Conservation (phyloP, 2,888 invertebrate species). For the Agonum fuliginosum region DNA sequence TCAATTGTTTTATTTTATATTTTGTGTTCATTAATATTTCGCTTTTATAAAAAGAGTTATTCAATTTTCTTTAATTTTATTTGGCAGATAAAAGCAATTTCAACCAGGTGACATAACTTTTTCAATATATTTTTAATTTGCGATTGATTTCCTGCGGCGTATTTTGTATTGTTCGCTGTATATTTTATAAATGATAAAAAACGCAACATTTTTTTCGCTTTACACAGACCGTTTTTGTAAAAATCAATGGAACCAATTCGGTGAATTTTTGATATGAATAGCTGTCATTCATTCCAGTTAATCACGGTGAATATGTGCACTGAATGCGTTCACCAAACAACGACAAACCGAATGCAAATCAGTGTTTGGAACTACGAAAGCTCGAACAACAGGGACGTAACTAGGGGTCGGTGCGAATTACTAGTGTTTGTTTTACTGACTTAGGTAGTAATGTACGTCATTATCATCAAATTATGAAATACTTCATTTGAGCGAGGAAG, state of each 20-base stretch:
- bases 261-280: constrained; percentile 41
- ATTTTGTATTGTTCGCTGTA: background rate
- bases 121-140: constrained; percentile 7
- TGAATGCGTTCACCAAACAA: constrained; percentile 28
- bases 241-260: constrained; percentile 38
- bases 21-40: too few relatives aligned
- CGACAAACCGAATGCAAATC: constrained; percentile 39
- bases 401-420: too few relatives aligned
- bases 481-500: too few relatives aligned
- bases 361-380: background rate
- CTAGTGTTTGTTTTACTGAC: too few relatives aligned
- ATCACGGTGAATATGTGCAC: constrained; percentile 28
- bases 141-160: background rate
- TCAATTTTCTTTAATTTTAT: background rate
- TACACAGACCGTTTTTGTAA: constrained; percentile 19
- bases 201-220: constrained; percentile 14
- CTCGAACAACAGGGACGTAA: background rate
- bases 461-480: too few relatives aligned
- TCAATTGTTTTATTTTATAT: too few relatives aligned
- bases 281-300: constrained; percentile 36
- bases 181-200: constrained; percentile 11
- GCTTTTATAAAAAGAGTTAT: too few relatives aligned
- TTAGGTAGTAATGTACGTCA: too few relatives aligned
- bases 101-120: background rate
- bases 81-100: background rate